These are phyloP conservation scores for Contarinia nasturtii DNA, from an alignment of 1,140 invertebrate genomes.

Conservation along the genomic window DNA sequence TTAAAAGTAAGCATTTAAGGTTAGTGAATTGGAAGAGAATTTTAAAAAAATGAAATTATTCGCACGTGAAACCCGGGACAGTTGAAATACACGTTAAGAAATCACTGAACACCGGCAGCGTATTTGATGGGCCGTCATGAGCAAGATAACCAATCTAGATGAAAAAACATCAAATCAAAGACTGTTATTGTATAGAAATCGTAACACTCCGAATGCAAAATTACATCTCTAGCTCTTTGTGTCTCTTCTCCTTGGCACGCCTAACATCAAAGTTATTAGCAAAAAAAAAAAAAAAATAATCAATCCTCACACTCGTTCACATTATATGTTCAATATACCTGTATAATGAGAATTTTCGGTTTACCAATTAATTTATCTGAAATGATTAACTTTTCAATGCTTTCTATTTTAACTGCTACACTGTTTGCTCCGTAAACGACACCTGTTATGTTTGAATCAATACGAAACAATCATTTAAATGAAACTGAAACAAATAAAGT, in stretches of 20 bases:
- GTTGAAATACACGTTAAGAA: conserved; percentile 18
- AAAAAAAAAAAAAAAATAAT: no score
- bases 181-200: no score
- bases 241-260: background rate
- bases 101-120: conserved; percentile 8
- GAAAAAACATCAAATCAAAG: background rate
- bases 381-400: conserved; percentile 14
- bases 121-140: background rate
- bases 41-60: no score
- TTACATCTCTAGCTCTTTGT: background rate
- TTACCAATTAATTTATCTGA: conserved; percentile 9
- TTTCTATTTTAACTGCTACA: conserved; percentile 13
- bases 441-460: conserved; percentile 3
- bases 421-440: conserved; percentile 17
- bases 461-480: background rate
- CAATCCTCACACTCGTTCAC: no score
- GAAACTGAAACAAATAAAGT: background rate
- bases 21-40: no score
- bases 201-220: background rate
- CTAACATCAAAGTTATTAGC: no score
- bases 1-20: no score
- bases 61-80: conserved; percentile 13
- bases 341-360: conserved; percentile 17
- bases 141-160: background rate
- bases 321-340: conserved; percentile 15